phyloP scores from a whole-genome alignment of 2,113 vertebrate genomes.

The Corydoras maculifer region DNA sequence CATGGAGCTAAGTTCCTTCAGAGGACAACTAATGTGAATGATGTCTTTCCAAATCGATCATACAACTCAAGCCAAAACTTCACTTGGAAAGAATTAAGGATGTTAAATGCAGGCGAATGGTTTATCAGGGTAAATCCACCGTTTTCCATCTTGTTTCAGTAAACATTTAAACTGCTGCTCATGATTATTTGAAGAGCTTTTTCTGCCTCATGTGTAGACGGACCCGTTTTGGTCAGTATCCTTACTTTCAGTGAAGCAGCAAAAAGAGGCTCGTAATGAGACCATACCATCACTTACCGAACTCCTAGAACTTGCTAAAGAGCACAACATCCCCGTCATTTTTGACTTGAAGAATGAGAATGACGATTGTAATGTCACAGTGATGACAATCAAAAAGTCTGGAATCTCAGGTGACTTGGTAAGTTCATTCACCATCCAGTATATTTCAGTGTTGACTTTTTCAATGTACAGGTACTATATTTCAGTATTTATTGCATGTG shows the following conservation, averaged over 20 bases:
- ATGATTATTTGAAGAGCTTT: too few relatives aligned
- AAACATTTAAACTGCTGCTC: too few relatives aligned
- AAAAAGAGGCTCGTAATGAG: slow-evolving; percentile 54
- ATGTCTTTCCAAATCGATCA: slow-evolving; percentile 55
- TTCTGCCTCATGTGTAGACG: slow-evolving; percentile 55
- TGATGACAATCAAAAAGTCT: slow-evolving; percentile 58
- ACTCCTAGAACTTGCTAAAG: slow-evolving; percentile 58
- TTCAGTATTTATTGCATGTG: too few relatives aligned
- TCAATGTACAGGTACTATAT: too few relatives aligned
- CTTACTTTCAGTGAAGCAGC: slow-evolving; percentile 52
- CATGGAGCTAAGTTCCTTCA: slow-evolving; percentile 51
- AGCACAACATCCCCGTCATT: slow-evolving; percentile 72
- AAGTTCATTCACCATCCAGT: slow-evolving; percentile 28
- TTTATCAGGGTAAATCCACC: slow-evolving; percentile 78
- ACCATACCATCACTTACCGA: slow-evolving; percentile 65
- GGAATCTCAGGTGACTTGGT: slow-evolving; percentile 65
- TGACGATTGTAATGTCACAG: slow-evolving; percentile 60
- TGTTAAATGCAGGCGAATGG: slow-evolving; percentile 83
- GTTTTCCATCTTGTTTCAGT: not conserved
- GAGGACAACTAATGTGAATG: slow-evolving; percentile 77
- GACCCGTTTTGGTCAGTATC: slow-evolving; percentile 69
- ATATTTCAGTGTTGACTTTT: too few relatives aligned
- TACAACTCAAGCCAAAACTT: slow-evolving; percentile 56
- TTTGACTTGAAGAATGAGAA: slow-evolving; percentile 77
- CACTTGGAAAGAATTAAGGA: slow-evolving; percentile 69